phyloP scores from a whole-genome alignment of 2,888 invertebrate species.

The Scaeva pyrastri region DNA sequence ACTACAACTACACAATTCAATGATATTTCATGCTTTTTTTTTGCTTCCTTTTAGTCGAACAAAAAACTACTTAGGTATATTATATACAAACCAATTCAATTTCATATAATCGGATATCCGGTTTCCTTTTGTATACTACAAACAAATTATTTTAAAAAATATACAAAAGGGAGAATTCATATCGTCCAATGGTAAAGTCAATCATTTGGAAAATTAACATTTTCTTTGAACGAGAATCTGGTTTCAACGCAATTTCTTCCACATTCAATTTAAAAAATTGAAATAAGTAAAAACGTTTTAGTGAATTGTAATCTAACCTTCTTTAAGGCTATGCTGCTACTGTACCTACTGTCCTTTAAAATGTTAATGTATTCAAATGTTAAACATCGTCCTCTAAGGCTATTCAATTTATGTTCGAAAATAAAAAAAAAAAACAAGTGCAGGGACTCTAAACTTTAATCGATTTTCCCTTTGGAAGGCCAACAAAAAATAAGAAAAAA shows the following conservation, averaged over 20 bases:
- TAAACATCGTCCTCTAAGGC: constrained; percentile 19
- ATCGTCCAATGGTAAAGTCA: constrained; percentile 3
- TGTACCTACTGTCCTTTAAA: background rate
- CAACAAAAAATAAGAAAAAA: too few species aligned
- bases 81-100: constrained; percentile 55
- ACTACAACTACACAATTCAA: constrained; percentile 60
- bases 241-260: background rate
- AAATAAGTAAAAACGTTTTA: constrained; percentile 10
- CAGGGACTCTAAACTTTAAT: constrained; percentile 6
- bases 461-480: constrained; percentile 1
- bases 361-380: constrained; percentile 34
- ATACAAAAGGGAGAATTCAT: background rate
- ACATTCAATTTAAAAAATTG: constrained; percentile 42
- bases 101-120: constrained; percentile 14
- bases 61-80: background rate
- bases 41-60: constrained; percentile 40
- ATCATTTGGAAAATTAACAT: constrained; percentile 69
- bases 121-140: background rate
- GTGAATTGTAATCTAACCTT: constrained; percentile 32
- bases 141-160: background rate
- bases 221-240: constrained; percentile 25
- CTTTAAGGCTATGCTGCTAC: background rate
- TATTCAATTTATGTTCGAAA: constrained; percentile 16
- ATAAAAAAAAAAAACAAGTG: background rate
- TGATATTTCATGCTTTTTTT: constrained; percentile 45